A percentile compares a stretch with the other conserved stretches of the same genome.
Conservation (phyloP, 1,140 invertebrate genomes). For the Samia ricini region DNA sequence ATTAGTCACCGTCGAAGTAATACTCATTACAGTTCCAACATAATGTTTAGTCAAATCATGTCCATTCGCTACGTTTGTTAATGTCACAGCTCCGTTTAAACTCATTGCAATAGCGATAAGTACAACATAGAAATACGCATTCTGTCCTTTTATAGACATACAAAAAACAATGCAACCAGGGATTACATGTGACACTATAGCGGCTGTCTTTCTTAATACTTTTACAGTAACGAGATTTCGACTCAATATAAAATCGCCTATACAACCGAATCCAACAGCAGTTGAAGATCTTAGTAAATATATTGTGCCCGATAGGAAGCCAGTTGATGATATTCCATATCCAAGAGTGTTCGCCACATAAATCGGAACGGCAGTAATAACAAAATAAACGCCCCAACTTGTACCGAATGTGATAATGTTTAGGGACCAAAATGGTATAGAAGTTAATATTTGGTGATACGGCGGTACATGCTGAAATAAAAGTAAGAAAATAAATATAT, state of each 20-base stretch:
- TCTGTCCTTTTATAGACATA: conserved; percentile 5
- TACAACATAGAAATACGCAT: conserved; percentile 2
- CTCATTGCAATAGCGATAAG: conserved; percentile 9
- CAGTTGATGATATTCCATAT: conserved; percentile 12
- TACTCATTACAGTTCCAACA: conserved; percentile 2
- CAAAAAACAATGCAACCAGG: conserved; percentile 10
- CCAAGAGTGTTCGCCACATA: conserved; percentile 16
- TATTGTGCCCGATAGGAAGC: conserved; percentile 10
- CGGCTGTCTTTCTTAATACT: conserved; percentile 7
- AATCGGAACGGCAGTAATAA: conserved; percentile 13
- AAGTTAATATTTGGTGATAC: conserved; percentile 9
- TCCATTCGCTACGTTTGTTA: conserved; percentile 12
- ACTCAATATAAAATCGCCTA: conserved; percentile 13
- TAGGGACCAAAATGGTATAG: conserved; percentile 12
- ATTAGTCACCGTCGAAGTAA: background rate
- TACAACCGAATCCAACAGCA: conserved; percentile 6
- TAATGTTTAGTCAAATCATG: conserved; percentile 15
- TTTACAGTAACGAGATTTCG: conserved; percentile 5
- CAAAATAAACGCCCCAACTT: conserved; percentile 14
- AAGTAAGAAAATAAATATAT: too few species aligned
- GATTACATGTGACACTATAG: conserved; percentile 6
- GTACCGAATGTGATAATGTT: conserved; percentile 9
- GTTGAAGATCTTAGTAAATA: conserved; percentile 7
- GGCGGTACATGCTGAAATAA: background rate
- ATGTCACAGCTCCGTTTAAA: conserved; percentile 12